Evolutionary conservation across 2,888 invertebrate genomes (phyloP), one percentile per base, ranked within the genome.

Genomic region (Rhagophthalmus giganteus): DNA sequence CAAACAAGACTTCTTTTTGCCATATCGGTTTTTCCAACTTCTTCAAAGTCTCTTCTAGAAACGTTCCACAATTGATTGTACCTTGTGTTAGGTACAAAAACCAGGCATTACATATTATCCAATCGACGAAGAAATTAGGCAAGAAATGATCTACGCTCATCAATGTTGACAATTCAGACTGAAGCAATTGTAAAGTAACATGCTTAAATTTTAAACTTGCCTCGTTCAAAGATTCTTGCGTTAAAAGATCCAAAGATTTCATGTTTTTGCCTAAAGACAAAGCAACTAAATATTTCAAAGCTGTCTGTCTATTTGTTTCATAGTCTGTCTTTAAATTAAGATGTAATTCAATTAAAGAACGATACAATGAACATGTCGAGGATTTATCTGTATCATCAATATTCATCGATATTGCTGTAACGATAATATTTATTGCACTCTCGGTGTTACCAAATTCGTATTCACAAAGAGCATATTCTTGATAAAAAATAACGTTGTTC

Each of bases 391-490:
- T 35, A 44, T 66, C 55, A 25, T 44, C 60, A 46, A 62, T 57
- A 31, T 69, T 68, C 38, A 72, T 72, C 38, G 66, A 63, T 50
- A 80, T 67, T 2, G 80, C 73, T 12, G 78, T 80, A 58, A 76
- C 72, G 24, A 83, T 71, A 35, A 82, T 77, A 56, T 75, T 78
- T n/a, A 78, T 57, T 44, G 78, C 77, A 28, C 64, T 73, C 8
- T 78, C 75, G 4, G 65, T 55, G 58, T 76, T 76, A 9, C 76
- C 79, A 20, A 78, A 67, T 67, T 82, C 82, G 39, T 74, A 74
- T 66, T 85, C 84, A 44, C 83, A 76, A 34, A 84, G 65, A 5
- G 83, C 84, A 64, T 82, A 83, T 67, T 86, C 86, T 2, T 78
- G 76, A 63, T 82, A 86, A 54, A 82, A 79, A 39, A 81, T 72